These are phyloP conservation scores for Sterrhoptilus dennistouni DNA, from an alignment of 2,113 vertebrate species.

Conservation along the genomic window DNA sequence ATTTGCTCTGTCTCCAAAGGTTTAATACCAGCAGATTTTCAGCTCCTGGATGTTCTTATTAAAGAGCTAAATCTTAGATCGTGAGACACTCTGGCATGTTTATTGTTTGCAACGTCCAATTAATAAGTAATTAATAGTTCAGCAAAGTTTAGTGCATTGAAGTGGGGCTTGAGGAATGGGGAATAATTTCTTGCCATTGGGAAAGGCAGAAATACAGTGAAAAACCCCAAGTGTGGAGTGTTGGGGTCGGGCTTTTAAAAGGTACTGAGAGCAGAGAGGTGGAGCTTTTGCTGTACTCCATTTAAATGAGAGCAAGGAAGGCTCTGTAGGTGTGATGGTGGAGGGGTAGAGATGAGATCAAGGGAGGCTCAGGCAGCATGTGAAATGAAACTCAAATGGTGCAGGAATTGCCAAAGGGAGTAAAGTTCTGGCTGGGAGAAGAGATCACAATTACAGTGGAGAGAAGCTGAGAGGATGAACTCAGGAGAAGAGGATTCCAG, in stretches of 20 bases:
- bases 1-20: not conserved
- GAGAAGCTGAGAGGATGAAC: not conserved
- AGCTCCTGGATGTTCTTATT: conserved; percentile 36
- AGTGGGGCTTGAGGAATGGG: not conserved
- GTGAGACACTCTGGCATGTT: conserved; percentile 4
- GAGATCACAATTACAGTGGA: not conserved
- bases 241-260: not conserved
- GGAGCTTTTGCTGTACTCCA: not conserved
- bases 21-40: conserved; percentile 2
- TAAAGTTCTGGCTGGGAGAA: not conserved
- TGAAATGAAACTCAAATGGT: not conserved
- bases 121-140: conserved; percentile 53
- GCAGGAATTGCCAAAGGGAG: not conserved
- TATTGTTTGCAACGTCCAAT: conserved; percentile 35
- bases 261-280: not conserved
- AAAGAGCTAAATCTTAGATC: conserved; percentile 42
- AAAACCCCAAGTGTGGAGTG: not conserved
- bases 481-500: not conserved
- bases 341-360: not conserved
- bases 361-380: not conserved
- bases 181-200: not conserved
- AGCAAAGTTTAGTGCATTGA: not conserved
- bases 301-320: not conserved
- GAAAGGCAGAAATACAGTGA: not conserved
- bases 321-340: not conserved